Conservation (phyloP, 2,888 invertebrate genomes). For the Entomobrya proxima region DNA sequence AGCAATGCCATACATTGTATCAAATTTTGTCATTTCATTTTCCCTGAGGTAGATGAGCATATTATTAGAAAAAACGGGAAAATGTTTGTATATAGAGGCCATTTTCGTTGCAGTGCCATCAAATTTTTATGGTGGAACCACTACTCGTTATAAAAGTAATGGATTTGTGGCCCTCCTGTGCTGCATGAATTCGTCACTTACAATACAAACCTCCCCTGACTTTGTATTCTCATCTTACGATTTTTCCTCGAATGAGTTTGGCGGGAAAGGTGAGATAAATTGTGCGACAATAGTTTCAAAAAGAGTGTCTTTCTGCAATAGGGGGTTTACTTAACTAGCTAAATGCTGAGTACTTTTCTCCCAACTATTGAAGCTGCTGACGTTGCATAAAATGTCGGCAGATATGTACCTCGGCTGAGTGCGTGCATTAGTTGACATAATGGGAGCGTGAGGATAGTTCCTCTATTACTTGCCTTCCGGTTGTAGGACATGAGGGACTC, state of each 20-base stretch:
- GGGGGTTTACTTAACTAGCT: neutral
- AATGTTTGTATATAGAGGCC: neutral
- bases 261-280: conserved; percentile 4
- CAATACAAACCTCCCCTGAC: neutral
- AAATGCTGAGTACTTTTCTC: neutral
- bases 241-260: neutral
- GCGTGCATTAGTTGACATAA: conserved; percentile 56
- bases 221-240: neutral
- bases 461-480: conserved; percentile 62
- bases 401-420: neutral
- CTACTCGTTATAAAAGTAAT: conserved; percentile 43
- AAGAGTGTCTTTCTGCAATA: neutral
- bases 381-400: conserved; percentile 23
- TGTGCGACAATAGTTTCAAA: neutral
- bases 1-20: conserved; percentile 30
- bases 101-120: conserved; percentile 9
- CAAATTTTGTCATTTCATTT: conserved; percentile 43
- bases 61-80: neutral
- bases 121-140: conserved; percentile 23
- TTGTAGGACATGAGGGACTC: conserved; percentile 60
- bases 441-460: conserved; percentile 46
- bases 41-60: conserved; percentile 26
- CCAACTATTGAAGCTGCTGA: conserved; percentile 11
- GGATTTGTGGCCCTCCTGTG: conserved; percentile 55
- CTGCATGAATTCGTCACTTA: conserved; percentile 36